phyloP scores from a whole-genome alignment of 2,113 vertebrate species.

The Percopsis transmontana region DNA sequence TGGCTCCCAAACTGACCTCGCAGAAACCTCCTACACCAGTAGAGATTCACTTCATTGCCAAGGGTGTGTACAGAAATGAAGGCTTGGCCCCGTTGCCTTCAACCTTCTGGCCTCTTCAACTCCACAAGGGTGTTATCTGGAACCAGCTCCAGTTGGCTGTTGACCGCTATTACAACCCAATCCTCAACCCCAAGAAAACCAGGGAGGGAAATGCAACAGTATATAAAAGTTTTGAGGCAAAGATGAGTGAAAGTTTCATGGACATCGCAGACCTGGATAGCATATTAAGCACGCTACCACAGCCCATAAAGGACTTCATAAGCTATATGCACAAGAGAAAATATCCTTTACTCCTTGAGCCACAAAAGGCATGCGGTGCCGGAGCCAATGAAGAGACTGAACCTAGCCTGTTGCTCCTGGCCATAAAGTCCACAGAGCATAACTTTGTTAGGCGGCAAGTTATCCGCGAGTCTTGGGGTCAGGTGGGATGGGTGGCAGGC shows the following conservation, averaged over 20 bases:
- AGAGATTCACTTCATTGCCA: conserved; percentile 41
- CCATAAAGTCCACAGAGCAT: conserved; percentile 68
- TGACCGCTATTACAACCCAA: conserved; percentile 64
- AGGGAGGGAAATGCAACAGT: neutral
- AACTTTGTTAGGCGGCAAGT: conserved; percentile 72
- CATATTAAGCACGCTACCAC: conserved; percentile 22
- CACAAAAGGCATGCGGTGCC: conserved; percentile 52
- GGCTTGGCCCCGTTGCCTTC: conserved; percentile 7
- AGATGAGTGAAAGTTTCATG: conserved; percentile 14
- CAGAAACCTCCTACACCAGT: neutral
- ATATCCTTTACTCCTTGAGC: conserved; percentile 62
- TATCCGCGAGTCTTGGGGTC: conserved; percentile 76
- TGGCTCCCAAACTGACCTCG: neutral
- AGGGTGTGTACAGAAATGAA: neutral
- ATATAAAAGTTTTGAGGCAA: neutral
- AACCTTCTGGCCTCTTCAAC: conserved; percentile 60
- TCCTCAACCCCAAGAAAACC: conserved; percentile 26
- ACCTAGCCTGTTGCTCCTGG: conserved; percentile 68
- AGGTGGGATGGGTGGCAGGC: conserved; percentile 49
- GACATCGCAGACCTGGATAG: neutral
- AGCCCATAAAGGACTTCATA: conserved; percentile 58
- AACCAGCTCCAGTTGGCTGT: conserved; percentile 60
- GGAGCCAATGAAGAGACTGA: conserved; percentile 15
- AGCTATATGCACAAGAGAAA: conserved; percentile 66
- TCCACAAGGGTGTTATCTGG: conserved; percentile 52